Conservation (phyloP, 2,888 invertebrate species). For the Leptinotarsa peninsularis region DNA sequence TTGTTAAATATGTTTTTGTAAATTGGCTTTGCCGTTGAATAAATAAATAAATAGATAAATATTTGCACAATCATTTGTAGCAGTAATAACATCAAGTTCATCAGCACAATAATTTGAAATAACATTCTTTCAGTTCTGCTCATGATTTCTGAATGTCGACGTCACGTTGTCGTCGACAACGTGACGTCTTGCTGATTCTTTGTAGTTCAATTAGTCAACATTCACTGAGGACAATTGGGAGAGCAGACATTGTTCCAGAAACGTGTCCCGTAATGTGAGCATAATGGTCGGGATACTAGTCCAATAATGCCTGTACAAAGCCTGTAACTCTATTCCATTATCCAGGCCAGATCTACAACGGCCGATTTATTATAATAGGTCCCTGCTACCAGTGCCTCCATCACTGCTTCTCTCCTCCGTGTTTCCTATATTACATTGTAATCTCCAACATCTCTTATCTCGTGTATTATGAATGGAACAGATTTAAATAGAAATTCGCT, state of each 20-base stretch:
- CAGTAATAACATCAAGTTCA: too few species aligned
- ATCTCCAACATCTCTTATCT: slow-evolving; percentile 49
- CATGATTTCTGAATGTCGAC: too few species aligned
- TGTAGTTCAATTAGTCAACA: slow-evolving; percentile 50
- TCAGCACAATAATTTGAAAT: too few species aligned
- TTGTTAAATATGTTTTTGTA: too few species aligned
- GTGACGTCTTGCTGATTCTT: slow-evolving; percentile 8
- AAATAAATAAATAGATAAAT: too few species aligned
- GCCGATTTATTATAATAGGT: slow-evolving; percentile 10
- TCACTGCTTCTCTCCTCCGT: slow-evolving; percentile 33
- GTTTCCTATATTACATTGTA: slow-evolving; percentile 42
- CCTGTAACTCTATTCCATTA: slow-evolving; percentile 23
- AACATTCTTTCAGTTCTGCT: too few species aligned
- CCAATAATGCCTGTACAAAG: slow-evolving; percentile 36
- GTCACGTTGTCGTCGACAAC: too few species aligned
- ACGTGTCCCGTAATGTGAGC: slow-evolving; percentile 41
- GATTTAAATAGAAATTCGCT: slow-evolving; percentile 44
- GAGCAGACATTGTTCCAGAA: slow-evolving; percentile 46
- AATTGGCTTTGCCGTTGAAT: too few species aligned
- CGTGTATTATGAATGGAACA: slow-evolving; percentile 42
- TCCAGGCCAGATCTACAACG: slow-evolving; percentile 13
- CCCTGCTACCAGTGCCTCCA: slow-evolving; percentile 30
- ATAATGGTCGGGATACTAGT: slow-evolving; percentile 44
- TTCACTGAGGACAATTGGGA: slow-evolving; percentile 46
- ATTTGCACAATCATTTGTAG: too few species aligned